A percentile compares a stretch with the other conserved stretches of the same genome.
phyloP scores from a whole-genome alignment of 2,888 invertebrate genomes.

The Synanthedon andrenaeformis region DNA sequence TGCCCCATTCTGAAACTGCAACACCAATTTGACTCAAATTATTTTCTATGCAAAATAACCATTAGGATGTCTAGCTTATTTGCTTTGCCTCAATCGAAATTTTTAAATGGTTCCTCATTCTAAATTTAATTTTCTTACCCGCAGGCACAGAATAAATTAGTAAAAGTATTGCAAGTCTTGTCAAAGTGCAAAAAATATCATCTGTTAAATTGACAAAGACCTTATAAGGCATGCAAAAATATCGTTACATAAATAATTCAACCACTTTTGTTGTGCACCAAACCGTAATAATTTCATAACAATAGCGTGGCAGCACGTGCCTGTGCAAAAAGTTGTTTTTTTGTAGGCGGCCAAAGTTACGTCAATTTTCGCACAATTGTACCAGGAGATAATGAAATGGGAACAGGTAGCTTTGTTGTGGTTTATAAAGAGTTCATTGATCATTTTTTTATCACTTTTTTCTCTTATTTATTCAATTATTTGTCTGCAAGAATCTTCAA shows the following conservation, averaged over 20 bases:
- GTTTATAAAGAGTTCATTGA: not conserved
- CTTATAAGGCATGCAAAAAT: constrained; percentile 18
- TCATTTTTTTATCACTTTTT: no score
- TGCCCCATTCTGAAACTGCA: constrained; percentile 28
- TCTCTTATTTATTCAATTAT: no score
- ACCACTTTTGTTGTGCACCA: constrained; percentile 49
- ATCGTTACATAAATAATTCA: constrained; percentile 20
- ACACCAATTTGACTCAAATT: constrained; percentile 31
- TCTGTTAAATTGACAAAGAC: no score
- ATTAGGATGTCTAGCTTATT: no score
- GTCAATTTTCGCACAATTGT: constrained; percentile 66
- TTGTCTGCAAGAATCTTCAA: no score
- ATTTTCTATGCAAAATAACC: not conserved
- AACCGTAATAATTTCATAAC: constrained; percentile 55
- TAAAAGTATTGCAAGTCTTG: no score
- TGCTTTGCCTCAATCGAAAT: no score
- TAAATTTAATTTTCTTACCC: no score
- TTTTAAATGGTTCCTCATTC: no score
- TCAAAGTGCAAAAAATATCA: no score
- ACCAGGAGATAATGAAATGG: constrained; percentile 43
- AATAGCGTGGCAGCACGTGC: constrained; percentile 55
- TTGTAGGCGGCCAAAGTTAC: constrained; percentile 51
- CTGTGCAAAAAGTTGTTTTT: constrained; percentile 25
- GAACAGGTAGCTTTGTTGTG: constrained; percentile 31
- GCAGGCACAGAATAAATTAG: no score